Percentiles rank a stretch among this genome's conserved stretches.
Conservation (phyloP, 2,888 invertebrate genomes). For the Sinhomidia bicolor region DNA sequence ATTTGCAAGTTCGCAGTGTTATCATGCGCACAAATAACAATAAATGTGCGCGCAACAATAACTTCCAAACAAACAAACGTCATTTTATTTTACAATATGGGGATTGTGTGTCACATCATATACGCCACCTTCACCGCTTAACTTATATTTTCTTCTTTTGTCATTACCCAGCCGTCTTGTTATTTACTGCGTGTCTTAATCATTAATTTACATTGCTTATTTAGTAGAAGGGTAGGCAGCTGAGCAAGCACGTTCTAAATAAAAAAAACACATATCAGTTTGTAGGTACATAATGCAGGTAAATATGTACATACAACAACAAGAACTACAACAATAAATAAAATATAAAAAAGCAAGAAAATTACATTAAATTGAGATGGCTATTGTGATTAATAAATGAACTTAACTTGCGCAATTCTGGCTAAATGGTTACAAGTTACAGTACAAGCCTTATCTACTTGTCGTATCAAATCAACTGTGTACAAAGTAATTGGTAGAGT, state of each 20-base stretch:
- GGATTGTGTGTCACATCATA: neutral
- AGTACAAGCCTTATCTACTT: slow-evolving; percentile 33
- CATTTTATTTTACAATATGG: neutral
- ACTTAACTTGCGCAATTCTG: slow-evolving; percentile 49
- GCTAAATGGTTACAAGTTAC: slow-evolving; percentile 10
- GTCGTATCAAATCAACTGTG: slow-evolving; percentile 18
- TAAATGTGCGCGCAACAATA: neutral
- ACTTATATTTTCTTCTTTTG: neutral
- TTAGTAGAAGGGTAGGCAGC: neutral
- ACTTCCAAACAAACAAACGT: neutral
- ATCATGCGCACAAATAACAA: neutral
- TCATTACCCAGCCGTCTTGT: slow-evolving; percentile 2
- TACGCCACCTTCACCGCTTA: neutral
- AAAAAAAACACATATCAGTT: too few species aligned
- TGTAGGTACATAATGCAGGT: neutral
- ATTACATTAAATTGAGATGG: slow-evolving; percentile 45
- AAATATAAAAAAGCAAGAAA: slow-evolving; percentile 34
- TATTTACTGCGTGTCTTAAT: slow-evolving; percentile 1
- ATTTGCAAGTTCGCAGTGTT: neutral
- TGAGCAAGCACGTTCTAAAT: slow-evolving; percentile 4
- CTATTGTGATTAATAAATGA: neutral
- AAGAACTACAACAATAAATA: slow-evolving; percentile 4
- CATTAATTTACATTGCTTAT: neutral
- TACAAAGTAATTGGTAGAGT: neutral
- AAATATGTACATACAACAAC: slow-evolving; percentile 1